These are phyloP conservation scores for Uloborus plumipes DNA, from an alignment of 2,888 invertebrate species.

Conservation along the genomic window DNA sequence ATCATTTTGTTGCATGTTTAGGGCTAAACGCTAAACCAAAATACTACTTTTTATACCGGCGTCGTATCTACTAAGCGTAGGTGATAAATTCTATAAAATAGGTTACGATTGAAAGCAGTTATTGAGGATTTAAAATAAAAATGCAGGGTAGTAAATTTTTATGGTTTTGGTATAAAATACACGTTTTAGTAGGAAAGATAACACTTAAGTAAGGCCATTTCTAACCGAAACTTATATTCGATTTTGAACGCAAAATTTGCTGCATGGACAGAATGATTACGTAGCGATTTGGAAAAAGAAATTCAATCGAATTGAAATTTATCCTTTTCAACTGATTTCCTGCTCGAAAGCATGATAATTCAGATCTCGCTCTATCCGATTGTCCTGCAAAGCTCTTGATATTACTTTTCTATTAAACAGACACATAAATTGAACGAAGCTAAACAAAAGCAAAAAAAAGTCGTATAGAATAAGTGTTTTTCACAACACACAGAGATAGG, in stretches of 20 bases:
- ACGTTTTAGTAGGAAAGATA: conserved; percentile 13
- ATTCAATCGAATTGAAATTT: conserved; percentile 2
- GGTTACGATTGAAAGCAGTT: background rate
- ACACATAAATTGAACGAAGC: background rate
- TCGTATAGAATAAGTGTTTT: background rate
- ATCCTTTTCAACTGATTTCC: conserved; percentile 8
- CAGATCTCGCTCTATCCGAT: background rate
- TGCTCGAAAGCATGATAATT: conserved; percentile 12
- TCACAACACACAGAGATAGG: background rate
- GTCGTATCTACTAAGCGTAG: background rate
- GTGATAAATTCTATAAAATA: conserved; percentile 23
- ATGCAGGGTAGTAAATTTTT: conserved; percentile 30
- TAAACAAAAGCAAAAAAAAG: background rate
- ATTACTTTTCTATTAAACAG: too few species aligned
- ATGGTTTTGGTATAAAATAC: conserved; percentile 33
- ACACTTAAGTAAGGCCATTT: conserved; percentile 24
- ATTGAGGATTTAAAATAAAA: conserved; percentile 12
- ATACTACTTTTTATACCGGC: too few species aligned
- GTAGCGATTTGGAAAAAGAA: conserved; percentile 3
- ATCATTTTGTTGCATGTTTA: too few species aligned
- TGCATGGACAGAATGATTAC: conserved; percentile 27
- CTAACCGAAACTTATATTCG: conserved; percentile 23
- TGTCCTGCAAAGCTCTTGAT: too few species aligned
- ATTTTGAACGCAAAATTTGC: conserved; percentile 14
- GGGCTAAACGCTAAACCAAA: too few species aligned